Conservation (phyloP, 1,140 invertebrate species). For the Leptonema lineaticorne region DNA sequence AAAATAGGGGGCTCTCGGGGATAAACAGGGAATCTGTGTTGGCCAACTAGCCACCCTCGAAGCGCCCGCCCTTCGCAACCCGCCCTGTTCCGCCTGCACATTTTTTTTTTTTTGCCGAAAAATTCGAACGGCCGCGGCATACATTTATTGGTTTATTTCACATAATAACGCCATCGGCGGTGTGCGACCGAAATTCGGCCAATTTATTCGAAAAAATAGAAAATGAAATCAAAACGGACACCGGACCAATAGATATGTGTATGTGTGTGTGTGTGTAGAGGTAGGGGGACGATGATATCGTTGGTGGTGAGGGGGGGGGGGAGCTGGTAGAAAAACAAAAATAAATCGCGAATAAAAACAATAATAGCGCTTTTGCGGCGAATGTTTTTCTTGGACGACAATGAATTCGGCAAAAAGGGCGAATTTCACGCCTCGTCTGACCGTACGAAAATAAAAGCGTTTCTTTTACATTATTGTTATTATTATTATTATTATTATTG, state of each 20-base stretch:
- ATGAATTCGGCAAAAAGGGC: not conserved
- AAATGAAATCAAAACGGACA: too few relatives aligned
- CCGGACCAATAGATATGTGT: too few relatives aligned
- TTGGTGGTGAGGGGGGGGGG: too few relatives aligned
- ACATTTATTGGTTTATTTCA: constrained; percentile 41
- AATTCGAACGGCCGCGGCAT: not conserved
- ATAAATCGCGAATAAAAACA: too few relatives aligned
- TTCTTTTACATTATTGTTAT: too few relatives aligned
- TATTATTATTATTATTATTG: too few relatives aligned
- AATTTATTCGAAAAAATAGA: too few relatives aligned
- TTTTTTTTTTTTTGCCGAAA: too few relatives aligned
- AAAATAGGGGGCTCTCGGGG: constrained; percentile 38
- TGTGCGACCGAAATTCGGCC: too few relatives aligned
- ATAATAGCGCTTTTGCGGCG: not conserved
- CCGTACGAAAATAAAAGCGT: not conserved
- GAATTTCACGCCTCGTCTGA: not conserved
- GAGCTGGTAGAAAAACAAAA: too few relatives aligned
- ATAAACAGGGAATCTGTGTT: constrained; percentile 41
- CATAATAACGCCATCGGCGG: constrained; percentile 38
- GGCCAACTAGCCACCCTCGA: not conserved
- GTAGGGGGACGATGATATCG: too few relatives aligned
- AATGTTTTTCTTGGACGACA: not conserved
- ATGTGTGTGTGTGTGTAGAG: too few relatives aligned
- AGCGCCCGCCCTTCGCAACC: not conserved
- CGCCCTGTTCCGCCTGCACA: not conserved